Percentiles rank a stretch among this genome's conserved stretches.
Conservation (phyloP, 2,797 vertebrate species). For the Mallotus villosus region DNA sequence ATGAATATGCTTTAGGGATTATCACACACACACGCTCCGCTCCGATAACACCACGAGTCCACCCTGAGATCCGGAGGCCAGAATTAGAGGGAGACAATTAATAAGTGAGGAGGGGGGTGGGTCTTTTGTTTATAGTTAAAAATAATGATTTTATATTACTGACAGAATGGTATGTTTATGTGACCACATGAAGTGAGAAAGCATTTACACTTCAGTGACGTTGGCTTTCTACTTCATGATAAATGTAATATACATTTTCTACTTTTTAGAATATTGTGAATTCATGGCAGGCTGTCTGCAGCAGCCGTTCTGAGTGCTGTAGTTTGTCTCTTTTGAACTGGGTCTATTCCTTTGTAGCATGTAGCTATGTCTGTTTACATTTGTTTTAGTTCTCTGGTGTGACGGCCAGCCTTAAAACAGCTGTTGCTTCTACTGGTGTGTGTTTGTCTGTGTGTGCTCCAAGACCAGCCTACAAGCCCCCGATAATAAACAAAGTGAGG, state of each 20-base stretch:
- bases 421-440: not conserved
- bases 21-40: constrained; percentile 22
- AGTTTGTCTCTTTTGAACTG: not conserved
- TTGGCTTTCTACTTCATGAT: too few relatives aligned
- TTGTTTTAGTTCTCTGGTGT: not conserved
- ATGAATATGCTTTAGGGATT: constrained; percentile 33
- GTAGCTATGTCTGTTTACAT: not conserved
- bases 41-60: constrained; percentile 14
- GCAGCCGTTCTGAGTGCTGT: not conserved
- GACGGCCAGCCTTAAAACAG: not conserved
- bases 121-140: not conserved
- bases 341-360: not conserved
- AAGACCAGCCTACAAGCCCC: constrained; percentile 34
- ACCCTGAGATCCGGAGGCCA: not conserved
- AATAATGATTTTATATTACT: not conserved
- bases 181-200: not conserved
- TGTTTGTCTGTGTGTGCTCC: constrained; percentile 4
- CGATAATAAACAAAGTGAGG: constrained; percentile 51
- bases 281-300: too few relatives aligned
- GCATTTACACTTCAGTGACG: not conserved
- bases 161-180: not conserved
- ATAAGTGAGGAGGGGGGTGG: not conserved
- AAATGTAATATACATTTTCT: too few relatives aligned
- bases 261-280: too few relatives aligned
- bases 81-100: not conserved